These are phyloP conservation scores for Geophilus truncorum DNA, from an alignment of 2,888 invertebrate genomes.

Conservation along the genomic window DNA sequence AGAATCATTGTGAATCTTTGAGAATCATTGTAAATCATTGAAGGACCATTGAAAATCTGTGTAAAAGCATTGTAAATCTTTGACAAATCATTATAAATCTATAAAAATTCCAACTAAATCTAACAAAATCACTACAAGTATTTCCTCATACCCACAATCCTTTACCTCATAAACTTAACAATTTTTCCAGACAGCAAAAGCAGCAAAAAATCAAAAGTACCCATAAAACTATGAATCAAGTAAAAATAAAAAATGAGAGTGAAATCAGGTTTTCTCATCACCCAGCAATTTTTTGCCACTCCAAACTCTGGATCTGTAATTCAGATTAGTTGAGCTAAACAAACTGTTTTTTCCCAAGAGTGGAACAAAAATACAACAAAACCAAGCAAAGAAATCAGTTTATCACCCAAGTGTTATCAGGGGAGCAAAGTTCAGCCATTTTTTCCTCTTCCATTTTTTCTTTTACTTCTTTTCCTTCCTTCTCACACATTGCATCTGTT, in stretches of 20 bases:
- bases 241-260: not conserved
- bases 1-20: too few relatives aligned
- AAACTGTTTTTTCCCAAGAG: not conserved
- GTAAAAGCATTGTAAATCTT: too few relatives aligned
- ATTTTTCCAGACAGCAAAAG: too few relatives aligned
- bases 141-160: too few relatives aligned
- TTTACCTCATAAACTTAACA: too few relatives aligned
- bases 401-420: constrained; percentile 6
- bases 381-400: not conserved
- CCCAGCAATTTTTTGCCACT: constrained; percentile 6
- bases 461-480: not conserved
- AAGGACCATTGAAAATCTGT: too few relatives aligned
- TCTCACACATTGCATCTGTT: not conserved
- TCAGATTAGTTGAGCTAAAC: constrained; percentile 7
- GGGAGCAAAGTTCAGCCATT: constrained; percentile 4
- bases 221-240: not conserved
- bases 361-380: not conserved
- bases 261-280: not conserved
- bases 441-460: not conserved
- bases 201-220: not conserved
- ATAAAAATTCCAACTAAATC: too few relatives aligned
- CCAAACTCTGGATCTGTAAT: not conserved
- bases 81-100: too few relatives aligned
- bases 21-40: too few relatives aligned
- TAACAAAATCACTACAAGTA: too few relatives aligned